A percentile compares a stretch with the other conserved stretches of the same genome.
These are phyloP conservation scores for Macrochelys suwanniensis DNA, from an alignment of 2,797 vertebrate species.

Conservation along the genomic window DNA sequence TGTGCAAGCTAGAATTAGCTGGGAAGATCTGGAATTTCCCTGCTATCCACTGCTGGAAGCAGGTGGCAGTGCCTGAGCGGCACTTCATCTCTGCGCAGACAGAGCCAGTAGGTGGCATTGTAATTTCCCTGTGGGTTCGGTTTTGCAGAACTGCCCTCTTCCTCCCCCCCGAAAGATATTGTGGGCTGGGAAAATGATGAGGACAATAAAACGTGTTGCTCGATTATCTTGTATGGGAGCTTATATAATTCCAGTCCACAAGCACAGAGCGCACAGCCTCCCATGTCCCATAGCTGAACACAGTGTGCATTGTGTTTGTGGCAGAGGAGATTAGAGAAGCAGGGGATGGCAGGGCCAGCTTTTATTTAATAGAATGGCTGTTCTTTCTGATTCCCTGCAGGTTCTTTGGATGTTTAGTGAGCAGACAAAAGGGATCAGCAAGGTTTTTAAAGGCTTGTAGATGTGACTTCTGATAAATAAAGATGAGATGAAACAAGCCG, in stretches of 20 bases:
- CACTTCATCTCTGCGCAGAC: background rate
- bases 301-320: background rate
- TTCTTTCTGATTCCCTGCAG: slow-evolving; percentile 48
- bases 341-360: slow-evolving; percentile 23
- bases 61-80: fast-evolving
- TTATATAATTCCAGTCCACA: slow-evolving; percentile 37
- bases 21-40: background rate
- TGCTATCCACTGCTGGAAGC: background rate
- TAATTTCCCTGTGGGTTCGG: background rate
- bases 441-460: slow-evolving; percentile 56
- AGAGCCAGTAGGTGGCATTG: background rate
- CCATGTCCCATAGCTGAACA: background rate
- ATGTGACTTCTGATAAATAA: slow-evolving; percentile 67
- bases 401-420: slow-evolving; percentile 50
- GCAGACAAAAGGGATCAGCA: slow-evolving; percentile 52
- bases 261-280: slow-evolving; percentile 1
- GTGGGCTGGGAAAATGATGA: slow-evolving; percentile 25
- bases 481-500: slow-evolving; percentile 49
- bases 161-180: background rate
- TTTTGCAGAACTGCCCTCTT: background rate
- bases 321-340: slow-evolving; percentile 20
- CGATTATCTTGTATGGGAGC: background rate
- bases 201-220: slow-evolving; percentile 18
- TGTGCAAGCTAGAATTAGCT: background rate
- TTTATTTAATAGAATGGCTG: slow-evolving; percentile 47